A percentile compares a stretch with the other conserved stretches of the same genome.
Evolutionary conservation across 2,113 vertebrate genomes (phyloP).

Genomic region (Tychaedon coryphoeus): DNA sequence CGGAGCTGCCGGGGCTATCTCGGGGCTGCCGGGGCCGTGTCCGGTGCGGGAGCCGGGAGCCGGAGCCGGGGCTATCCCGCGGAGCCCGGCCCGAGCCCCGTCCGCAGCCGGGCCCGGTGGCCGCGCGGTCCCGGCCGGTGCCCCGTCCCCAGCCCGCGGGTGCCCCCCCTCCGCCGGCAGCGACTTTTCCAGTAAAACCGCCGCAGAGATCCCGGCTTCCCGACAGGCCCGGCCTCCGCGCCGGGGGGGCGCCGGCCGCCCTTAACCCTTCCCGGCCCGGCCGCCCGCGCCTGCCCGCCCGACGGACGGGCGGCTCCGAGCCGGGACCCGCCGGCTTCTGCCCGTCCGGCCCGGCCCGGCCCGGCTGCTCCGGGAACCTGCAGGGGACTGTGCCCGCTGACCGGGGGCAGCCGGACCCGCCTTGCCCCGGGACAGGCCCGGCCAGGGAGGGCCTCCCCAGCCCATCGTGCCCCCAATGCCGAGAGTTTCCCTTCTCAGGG

Average conservation of each 20-base stretch:
- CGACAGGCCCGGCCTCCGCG: constrained; percentile 73
- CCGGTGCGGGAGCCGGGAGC: not conserved
- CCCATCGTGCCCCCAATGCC: rapidly evolving
- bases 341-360: no score
- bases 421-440: not conserved
- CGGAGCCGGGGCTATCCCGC: no score
- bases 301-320: not conserved
- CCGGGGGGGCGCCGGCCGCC: constrained; percentile 36
- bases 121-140: not conserved
- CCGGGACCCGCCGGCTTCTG: not conserved
- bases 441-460: not conserved
- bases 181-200: constrained; percentile 80
- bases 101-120: not conserved
- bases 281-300: not conserved
- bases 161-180: constrained; percentile 71
- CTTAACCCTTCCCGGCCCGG: constrained; percentile 66
- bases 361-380: no score
- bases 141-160: constrained; percentile 62
- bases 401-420: not conserved
- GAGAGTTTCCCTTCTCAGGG: not conserved
- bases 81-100: not conserved
- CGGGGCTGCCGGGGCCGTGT: not conserved
- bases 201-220: constrained; percentile 77
- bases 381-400: not conserved
- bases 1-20: not conserved